Evolutionary conservation across 2,888 invertebrate species (phyloP).

Genomic region (Miltochrista miniata): DNA sequence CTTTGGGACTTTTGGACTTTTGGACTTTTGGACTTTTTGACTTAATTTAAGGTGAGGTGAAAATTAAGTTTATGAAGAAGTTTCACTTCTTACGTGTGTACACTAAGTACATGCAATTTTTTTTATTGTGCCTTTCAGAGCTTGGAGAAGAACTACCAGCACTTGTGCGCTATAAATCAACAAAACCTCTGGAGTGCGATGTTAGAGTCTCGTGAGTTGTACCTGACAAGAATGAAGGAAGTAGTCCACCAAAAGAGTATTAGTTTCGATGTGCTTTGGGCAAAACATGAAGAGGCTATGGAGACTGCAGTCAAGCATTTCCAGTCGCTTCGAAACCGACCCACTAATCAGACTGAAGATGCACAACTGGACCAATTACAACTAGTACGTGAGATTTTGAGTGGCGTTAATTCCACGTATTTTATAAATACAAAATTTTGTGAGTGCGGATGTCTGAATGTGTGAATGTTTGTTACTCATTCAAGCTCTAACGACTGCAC

Average conservation of each 20-base stretch:
- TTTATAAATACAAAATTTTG: too few relatives aligned
- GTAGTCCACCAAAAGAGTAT: slow-evolving; percentile 6
- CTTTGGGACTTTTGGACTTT: too few relatives aligned
- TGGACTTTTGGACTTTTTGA: too few relatives aligned
- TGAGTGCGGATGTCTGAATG: too few relatives aligned
- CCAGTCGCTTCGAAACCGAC: slow-evolving; percentile 10
- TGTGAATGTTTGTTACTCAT: too few relatives aligned
- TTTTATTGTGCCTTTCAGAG: slow-evolving; percentile 1
- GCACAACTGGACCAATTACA: slow-evolving; percentile 1
- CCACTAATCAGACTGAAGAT: slow-evolving; percentile 2
- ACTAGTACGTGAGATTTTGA: slow-evolving; percentile 2
- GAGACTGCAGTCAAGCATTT: slow-evolving; percentile 11
- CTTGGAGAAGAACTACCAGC: slow-evolving; percentile 6
- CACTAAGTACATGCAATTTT: too few relatives aligned
- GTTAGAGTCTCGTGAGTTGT: slow-evolving; percentile 13
- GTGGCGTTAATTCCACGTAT: too few relatives aligned
- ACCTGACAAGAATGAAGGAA: slow-evolving; percentile 9
- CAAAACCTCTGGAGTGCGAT: slow-evolving; percentile 14
- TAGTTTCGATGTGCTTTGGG: slow-evolving; percentile 3
- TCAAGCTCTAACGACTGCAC: too few relatives aligned
- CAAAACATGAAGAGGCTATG: not conserved
- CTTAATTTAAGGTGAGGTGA: too few relatives aligned
- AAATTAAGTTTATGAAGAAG: too few relatives aligned
- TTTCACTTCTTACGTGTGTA: too few relatives aligned
- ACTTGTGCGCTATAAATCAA: slow-evolving; percentile 9